A percentile compares a stretch with the other conserved stretches of the same genome.
phyloP scores from a whole-genome alignment of 2,113 vertebrate species.

The Rattus norvegicus region DNA sequence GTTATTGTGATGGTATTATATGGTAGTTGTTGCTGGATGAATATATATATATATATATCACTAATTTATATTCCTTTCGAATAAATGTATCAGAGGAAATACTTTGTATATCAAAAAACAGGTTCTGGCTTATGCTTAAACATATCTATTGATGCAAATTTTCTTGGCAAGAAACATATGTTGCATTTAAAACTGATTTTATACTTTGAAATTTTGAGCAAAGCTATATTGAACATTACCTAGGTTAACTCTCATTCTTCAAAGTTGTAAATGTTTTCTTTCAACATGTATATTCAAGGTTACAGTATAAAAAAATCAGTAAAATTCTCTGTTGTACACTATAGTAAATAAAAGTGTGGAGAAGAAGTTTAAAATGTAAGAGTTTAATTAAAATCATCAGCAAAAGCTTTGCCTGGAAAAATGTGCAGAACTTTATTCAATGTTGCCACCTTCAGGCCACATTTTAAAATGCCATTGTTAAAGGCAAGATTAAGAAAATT shows the following conservation, averaged over 20 bases:
- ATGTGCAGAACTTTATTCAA: constrained; percentile 84
- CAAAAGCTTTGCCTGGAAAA: constrained; percentile 36
- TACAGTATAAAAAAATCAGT: constrained; percentile 55
- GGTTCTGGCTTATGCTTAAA: constrained; percentile 47
- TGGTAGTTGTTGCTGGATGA: not conserved
- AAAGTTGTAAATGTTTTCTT: constrained; percentile 77
- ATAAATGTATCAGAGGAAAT: constrained; percentile 58
- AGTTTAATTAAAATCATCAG: constrained; percentile 81
- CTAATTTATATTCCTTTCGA: constrained; percentile 50
- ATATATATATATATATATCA: not conserved
- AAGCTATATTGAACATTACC: constrained; percentile 48
- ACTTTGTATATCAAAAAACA: constrained; percentile 56
- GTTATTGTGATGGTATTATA: not conserved
- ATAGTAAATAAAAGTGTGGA: constrained; percentile 71
- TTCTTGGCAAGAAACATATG: constrained; percentile 51
- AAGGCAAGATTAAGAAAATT: not conserved
- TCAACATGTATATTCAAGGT: constrained; percentile 54
- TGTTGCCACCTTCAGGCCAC: constrained; percentile 87
- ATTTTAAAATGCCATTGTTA: constrained; percentile 56
- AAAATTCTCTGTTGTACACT: constrained; percentile 45
- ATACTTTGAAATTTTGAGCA: constrained; percentile 56
- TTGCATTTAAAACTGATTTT: constrained; percentile 63
- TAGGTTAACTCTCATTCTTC: constrained; percentile 76
- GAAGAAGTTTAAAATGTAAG: constrained; percentile 76
- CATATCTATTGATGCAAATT: constrained; percentile 27